Conservation (phyloP, 1,140 invertebrate species). For the Yoshiicerus persimilis region DNA sequence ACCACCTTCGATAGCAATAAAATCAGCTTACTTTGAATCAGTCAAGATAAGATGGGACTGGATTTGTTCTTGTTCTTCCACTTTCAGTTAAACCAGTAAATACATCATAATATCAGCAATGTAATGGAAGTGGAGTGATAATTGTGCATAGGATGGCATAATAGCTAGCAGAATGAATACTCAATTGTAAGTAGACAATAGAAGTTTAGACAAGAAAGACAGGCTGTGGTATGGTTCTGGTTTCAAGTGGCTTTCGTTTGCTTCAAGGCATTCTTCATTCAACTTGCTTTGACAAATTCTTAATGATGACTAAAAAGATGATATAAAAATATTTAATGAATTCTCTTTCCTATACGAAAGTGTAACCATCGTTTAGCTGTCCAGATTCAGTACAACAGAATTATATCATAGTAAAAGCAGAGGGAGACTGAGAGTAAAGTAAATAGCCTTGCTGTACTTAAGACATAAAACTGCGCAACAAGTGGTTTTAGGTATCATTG, state of each 20-base stretch:
- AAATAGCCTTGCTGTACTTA: too few species aligned
- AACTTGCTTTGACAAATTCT: neutral
- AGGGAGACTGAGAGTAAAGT: too few species aligned
- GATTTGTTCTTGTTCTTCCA: neutral
- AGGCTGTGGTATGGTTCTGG: neutral
- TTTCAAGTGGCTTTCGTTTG: neutral
- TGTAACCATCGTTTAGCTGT: neutral
- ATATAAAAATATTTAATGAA: neutral
- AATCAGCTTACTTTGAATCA: neutral
- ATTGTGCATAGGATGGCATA: neutral
- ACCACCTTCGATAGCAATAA: neutral
- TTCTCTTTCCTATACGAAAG: neutral
- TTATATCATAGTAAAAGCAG: too few species aligned
- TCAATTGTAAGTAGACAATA: neutral
- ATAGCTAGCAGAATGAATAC: neutral
- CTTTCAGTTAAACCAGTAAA: conserved; percentile 7
- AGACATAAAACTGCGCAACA: too few species aligned
- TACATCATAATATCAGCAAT: neutral
- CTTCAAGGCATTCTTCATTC: neutral
- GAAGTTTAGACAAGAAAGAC: neutral
- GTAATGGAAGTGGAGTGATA: neutral
- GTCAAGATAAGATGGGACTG: neutral
- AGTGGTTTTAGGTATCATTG: neutral
- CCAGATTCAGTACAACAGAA: neutral
- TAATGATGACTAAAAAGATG: too few species aligned